phyloP scores from a whole-genome alignment of 37 sponge, comb jelly and placozoan genomes.

The Diacarnus erythraeanus region DNA sequence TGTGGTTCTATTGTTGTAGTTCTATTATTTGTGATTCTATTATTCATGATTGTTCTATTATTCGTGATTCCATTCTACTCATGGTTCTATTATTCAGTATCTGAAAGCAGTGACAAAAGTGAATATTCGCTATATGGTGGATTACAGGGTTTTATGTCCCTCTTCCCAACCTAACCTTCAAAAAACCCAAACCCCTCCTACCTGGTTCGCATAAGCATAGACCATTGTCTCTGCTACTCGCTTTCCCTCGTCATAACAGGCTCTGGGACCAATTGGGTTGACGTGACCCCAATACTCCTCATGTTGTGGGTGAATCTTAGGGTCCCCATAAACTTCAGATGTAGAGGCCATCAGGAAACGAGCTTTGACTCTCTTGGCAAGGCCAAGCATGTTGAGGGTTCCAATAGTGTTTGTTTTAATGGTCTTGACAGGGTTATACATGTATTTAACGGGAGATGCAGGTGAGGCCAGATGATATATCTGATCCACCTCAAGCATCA shows the following conservation, averaged over 20 bases:
- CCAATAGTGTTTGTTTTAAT: slow-evolving; percentile 89
- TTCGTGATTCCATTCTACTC: too few relatives aligned
- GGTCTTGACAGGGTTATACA: slow-evolving; percentile 93
- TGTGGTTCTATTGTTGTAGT: too few relatives aligned
- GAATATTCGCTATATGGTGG: too few relatives aligned
- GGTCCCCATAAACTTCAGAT: slow-evolving; percentile 95
- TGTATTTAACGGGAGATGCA: slow-evolving; percentile 95
- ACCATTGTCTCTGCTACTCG: slow-evolving; percentile 94
- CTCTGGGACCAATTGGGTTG: slow-evolving; percentile 95
- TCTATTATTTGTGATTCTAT: too few relatives aligned
- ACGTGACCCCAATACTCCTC: slow-evolving; percentile 94
- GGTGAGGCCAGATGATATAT: slow-evolving; percentile 97
- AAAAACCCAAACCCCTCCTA: not conserved
- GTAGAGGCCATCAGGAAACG: slow-evolving; percentile 87
- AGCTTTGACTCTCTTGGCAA: slow-evolving; percentile 84
- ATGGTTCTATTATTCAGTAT: too few relatives aligned
- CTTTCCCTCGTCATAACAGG: slow-evolving; percentile 97
- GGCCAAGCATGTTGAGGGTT: slow-evolving; percentile 89
- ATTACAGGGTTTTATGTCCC: too few relatives aligned
- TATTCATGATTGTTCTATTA: too few relatives aligned
- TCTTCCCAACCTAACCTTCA: not conserved
- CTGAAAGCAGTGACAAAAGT: too few relatives aligned
- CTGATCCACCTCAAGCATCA: slow-evolving; percentile 91
- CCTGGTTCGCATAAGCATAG: slow-evolving; percentile 85
- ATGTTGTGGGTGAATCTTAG: slow-evolving; percentile 85